Evolutionary conservation across 2,797 vertebrate species (phyloP).

Genomic region (Ficedula albicollis): DNA sequence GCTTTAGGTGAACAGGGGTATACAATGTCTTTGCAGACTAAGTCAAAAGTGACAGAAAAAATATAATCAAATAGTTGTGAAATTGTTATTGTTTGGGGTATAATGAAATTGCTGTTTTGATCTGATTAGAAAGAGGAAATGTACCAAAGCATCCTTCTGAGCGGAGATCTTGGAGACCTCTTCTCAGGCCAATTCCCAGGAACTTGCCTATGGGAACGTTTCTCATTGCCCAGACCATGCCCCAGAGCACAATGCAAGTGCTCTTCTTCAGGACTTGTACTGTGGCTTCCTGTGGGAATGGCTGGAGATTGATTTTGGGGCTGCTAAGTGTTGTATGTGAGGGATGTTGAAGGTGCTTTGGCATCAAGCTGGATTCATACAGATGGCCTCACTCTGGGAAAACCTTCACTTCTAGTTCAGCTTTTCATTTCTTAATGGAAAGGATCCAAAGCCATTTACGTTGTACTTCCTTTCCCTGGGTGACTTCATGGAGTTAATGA

Average conservation of each 20-base stretch:
- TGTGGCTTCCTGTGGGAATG: neutral
- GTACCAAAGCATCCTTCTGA: neutral
- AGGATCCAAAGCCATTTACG: neutral
- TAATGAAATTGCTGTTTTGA: neutral
- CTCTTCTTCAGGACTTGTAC: neutral
- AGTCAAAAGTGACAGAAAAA: neutral
- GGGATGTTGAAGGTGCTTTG: neutral
- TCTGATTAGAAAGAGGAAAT: neutral
- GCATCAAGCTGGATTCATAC: neutral
- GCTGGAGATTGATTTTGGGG: neutral
- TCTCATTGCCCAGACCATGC: fast-evolving
- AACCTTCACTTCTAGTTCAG: neutral
- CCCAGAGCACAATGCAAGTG: neutral
- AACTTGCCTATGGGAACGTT: fast-evolving
- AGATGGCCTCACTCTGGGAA: neutral
- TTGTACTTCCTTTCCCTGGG: neutral
- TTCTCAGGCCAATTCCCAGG: neutral
- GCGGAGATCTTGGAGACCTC: neutral
- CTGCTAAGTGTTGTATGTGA: neutral
- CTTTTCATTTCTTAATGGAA: neutral
- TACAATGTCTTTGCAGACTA: neutral
- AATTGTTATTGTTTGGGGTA: neutral
- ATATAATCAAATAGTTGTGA: neutral
- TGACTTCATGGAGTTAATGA: neutral
- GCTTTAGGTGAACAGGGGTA: neutral